Evolutionary conservation across 2,888 invertebrate genomes (phyloP), one percentile per base, ranked within the genome.

Genomic region (Papilio elwesi): DNA sequence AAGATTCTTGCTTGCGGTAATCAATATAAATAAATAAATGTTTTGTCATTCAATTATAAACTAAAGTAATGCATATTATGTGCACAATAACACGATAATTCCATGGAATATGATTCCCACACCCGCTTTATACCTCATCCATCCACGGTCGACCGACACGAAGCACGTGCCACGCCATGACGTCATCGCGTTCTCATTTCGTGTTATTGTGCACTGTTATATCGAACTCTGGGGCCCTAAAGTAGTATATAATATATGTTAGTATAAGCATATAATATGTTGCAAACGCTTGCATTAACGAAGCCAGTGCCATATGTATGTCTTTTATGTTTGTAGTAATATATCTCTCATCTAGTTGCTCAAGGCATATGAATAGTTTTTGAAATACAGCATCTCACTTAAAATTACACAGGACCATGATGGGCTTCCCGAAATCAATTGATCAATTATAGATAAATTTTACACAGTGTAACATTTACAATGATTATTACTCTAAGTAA

Each of bases 261-360:
- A 85, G 72, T 66, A 80, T 81, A 80, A 80, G 80, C 70, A 64
- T 13, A 15, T 59, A 47, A 43, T 66, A 36, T 70, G 47, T 62
- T 69, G 73, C 66, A 43, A 51, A 16, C 47, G 48, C 51, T 80
- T 81, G 83, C 84, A 82, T 84, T 88, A 92, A 89, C 93, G 91
- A 92, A 88, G 79, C 85, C 89, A 87, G 93, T 93, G 93, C 93
- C 93, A 93, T 93, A 92, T 84, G 82, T 85, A 81, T 85, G 81
- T 80, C 81, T 84, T 69, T 59, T 15, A 43, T 82, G 78, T 81
- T 77, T 77, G 77, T 85, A 86, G 84, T 83, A 78, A 43, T 43
- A 9, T 82, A 82, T 78, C 79, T 82, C 82, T 83, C 83, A 85
- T 75, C 78, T 87, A 85, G 87, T 91, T 91, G 91, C 92, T 92